Percentiles rank a stretch among this genome's conserved stretches.
Evolutionary conservation across 1,140 invertebrate genomes (phyloP).

Genomic region (Venturia canescens): DNA sequence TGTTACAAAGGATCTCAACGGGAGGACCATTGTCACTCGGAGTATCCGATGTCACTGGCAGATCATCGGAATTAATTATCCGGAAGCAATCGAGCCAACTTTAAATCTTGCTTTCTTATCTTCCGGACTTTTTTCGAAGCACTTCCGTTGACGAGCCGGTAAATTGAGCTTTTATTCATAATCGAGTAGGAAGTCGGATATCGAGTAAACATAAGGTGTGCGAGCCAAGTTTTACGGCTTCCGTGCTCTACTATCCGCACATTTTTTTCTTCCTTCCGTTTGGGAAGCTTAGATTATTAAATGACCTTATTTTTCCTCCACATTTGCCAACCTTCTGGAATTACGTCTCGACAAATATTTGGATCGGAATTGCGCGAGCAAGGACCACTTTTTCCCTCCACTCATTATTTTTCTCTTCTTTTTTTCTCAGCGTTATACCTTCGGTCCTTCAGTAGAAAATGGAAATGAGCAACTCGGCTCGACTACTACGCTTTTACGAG

Average conservation of each 20-base stretch:
- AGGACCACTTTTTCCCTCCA: background rate
- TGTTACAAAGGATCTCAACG: conserved; percentile 57
- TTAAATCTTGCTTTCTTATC: background rate
- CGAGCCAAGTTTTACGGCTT: too few relatives aligned
- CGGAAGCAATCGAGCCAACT: conserved; percentile 27
- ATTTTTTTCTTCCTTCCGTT: background rate
- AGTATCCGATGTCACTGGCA: conserved; percentile 62
- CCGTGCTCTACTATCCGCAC: too few relatives aligned
- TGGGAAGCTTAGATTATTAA: conserved; percentile 43
- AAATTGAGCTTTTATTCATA: conserved; percentile 23
- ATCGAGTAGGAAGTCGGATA: background rate
- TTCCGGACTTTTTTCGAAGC: background rate
- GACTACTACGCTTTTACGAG: conserved; percentile 10
- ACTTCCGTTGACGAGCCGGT: background rate
- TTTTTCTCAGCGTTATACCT: conserved; percentile 50
- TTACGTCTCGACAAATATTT: conserved; percentile 18
- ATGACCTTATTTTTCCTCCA: conserved; percentile 39
- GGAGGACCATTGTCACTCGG: conserved; percentile 60
- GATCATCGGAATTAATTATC: conserved; percentile 62
- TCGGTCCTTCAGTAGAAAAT: conserved; percentile 50
- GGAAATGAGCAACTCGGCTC: conserved; percentile 33
- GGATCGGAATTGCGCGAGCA: background rate
- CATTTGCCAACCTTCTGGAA: background rate
- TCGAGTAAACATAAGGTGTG: background rate
- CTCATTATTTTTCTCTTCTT: too few relatives aligned